Evolutionary conservation across 2,113 vertebrate genomes (phyloP).

Genomic region (Pagrus major): DNA sequence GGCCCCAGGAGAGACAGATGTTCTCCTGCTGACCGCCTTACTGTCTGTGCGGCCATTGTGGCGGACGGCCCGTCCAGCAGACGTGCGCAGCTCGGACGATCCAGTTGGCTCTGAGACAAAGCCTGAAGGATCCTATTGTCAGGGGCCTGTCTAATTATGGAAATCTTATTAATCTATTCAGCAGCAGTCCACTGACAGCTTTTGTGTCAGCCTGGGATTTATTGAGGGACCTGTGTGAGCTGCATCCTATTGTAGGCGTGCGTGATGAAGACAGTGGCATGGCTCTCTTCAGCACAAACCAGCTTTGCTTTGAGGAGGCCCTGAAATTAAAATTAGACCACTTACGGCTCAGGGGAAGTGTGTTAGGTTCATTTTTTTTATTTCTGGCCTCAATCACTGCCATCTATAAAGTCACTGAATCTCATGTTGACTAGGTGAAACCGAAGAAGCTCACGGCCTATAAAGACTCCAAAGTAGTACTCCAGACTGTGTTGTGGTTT

Average conservation of each 20-base stretch:
- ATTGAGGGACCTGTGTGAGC: slow-evolving; percentile 83
- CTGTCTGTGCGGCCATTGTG: slow-evolving; percentile 88
- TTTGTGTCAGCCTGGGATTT: slow-evolving; percentile 85
- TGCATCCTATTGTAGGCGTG: slow-evolving; percentile 74
- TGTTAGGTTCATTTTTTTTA: slow-evolving; percentile 34
- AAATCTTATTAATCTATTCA: slow-evolving; percentile 99
- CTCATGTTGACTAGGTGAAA: slow-evolving; percentile 52
- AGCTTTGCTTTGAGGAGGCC: slow-evolving; percentile 55
- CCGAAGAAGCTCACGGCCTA: slow-evolving; percentile 37
- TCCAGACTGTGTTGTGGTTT: slow-evolving; percentile 65
- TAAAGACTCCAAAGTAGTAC: slow-evolving; percentile 49
- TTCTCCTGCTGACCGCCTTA: slow-evolving; percentile 83
- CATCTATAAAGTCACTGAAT: slow-evolving; percentile 39
- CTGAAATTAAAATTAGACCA: slow-evolving; percentile 61
- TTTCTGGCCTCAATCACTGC: slow-evolving; percentile 33
- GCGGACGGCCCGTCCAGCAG: slow-evolving; percentile 87
- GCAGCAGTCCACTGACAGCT: slow-evolving; percentile 82
- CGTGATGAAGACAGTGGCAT: slow-evolving; percentile 74
- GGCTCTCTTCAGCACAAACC: slow-evolving; percentile 49
- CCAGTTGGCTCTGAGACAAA: slow-evolving; percentile 91
- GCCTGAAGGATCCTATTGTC: slow-evolving; percentile 94
- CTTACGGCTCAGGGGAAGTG: slow-evolving; percentile 33
- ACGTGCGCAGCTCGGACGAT: slow-evolving; percentile 87
- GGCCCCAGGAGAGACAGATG: slow-evolving; percentile 87
- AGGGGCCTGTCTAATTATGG: slow-evolving; percentile 91